These are phyloP conservation scores for Spongia lamella DNA, from an alignment of 37 sponge, comb jelly and placozoan genomes.

Conservation along the genomic window DNA sequence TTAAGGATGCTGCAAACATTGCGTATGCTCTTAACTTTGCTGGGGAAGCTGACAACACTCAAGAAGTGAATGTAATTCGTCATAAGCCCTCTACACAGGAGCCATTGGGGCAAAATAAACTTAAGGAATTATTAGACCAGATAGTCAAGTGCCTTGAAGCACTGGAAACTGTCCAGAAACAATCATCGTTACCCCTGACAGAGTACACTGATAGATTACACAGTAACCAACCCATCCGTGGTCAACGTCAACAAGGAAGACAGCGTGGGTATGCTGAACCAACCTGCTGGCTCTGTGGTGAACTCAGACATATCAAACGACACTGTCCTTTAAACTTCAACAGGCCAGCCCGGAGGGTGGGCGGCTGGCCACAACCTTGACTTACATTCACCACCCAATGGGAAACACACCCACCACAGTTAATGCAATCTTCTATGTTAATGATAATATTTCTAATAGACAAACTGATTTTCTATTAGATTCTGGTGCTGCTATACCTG, in stretches of 20 bases:
- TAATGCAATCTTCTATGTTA: slow-evolving; percentile 7
- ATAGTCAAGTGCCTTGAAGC: slow-evolving; percentile 4
- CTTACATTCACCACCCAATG: not conserved
- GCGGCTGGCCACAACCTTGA: slow-evolving; percentile 8
- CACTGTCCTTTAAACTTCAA: slow-evolving; percentile 33
- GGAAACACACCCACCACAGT: not conserved
- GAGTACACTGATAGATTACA: no score
- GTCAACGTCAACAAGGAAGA: no score
- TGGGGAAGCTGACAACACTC: no score
- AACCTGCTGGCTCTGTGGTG: slow-evolving; percentile 23
- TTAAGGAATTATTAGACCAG: slow-evolving; percentile 14
- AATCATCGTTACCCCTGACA: not conserved
- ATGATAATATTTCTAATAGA: not conserved
- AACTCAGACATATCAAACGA: slow-evolving; percentile 18
- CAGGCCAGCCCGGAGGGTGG: slow-evolving; percentile 18
- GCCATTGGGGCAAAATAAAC: not conserved
- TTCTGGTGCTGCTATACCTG: slow-evolving; percentile 31
- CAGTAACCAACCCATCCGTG: no score
- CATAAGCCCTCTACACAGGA: no score
- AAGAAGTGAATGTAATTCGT: no score
- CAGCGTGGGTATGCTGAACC: no score
- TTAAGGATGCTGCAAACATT: slow-evolving; percentile 20
- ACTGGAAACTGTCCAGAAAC: slow-evolving; percentile 2
- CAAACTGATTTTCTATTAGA: slow-evolving; percentile 6
- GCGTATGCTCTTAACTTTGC: slow-evolving; percentile 25